A percentile compares a stretch with the other conserved stretches of the same genome.
phyloP scores from a whole-genome alignment of 1,140 invertebrate genomes.

The Linepithema humile region DNA sequence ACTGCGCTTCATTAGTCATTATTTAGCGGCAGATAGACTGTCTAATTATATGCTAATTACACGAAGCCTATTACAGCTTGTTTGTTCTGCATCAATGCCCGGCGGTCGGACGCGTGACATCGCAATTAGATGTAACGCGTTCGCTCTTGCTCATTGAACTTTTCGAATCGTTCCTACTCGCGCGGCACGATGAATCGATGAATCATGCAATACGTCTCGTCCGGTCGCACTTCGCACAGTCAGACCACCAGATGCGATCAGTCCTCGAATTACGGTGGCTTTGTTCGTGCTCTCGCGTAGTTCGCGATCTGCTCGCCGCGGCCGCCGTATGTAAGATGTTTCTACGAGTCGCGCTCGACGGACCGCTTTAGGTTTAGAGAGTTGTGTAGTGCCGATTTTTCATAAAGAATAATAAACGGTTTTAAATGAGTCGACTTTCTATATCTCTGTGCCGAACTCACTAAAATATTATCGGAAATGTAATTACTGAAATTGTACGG shows the following conservation, averaged over 20 bases:
- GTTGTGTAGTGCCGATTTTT: no score
- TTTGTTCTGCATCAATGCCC: conserved; percentile 31
- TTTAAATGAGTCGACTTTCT: no score
- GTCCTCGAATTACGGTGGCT: conserved; percentile 32
- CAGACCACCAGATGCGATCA: conserved; percentile 58
- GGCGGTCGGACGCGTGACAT: not conserved
- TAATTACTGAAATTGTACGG: no score
- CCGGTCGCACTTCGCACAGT: conserved; percentile 45
- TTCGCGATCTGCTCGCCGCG: not conserved
- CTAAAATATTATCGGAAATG: no score
- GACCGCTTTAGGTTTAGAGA: no score
- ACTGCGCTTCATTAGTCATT: no score
- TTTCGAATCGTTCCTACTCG: conserved; percentile 61
- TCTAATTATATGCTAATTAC: not conserved
- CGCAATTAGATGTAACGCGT: conserved; percentile 1
- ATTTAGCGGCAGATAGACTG: no score
- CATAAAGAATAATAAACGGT: no score
- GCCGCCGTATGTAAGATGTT: not conserved
- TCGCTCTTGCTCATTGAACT: conserved; percentile 29
- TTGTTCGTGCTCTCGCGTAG: conserved; percentile 42
- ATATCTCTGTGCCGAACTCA: no score
- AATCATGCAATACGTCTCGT: conserved; percentile 61
- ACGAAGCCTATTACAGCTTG: conserved; percentile 6
- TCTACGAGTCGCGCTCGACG: not conserved
- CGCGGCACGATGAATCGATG: conserved; percentile 52